A percentile compares a stretch with the other conserved stretches of the same genome.
Conservation (phyloP, 2,113 vertebrate species). For the Hydropotes inermis region DNA sequence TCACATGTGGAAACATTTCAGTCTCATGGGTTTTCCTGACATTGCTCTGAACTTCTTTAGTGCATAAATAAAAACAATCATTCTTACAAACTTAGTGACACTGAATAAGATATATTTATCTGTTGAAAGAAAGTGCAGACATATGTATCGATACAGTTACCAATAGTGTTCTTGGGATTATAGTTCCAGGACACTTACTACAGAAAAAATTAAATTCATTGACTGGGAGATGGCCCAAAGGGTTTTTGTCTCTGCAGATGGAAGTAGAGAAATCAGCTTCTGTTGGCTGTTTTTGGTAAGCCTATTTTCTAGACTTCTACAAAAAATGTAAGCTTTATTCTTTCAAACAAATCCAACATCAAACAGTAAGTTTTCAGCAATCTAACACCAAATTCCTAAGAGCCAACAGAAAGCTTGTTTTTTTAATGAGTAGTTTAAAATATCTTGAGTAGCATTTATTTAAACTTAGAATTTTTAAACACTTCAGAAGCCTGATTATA, state of each 20-base stretch:
- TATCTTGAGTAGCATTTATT: not conserved
- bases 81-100: not conserved
- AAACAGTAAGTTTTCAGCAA: not conserved
- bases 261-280: not conserved
- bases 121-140: not conserved
- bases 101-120: not conserved
- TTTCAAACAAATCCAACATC: not conserved
- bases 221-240: not conserved
- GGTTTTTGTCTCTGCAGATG: not conserved
- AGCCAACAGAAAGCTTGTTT: not conserved
- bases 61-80: slow-evolving; percentile 40
- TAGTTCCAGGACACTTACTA: not conserved
- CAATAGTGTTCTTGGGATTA: not conserved
- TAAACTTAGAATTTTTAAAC: not conserved
- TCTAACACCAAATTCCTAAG: not conserved
- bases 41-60: slow-evolving; percentile 22
- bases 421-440: slow-evolving; percentile 4
- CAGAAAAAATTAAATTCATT: not conserved
- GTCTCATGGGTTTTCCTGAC: not conserved
- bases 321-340: not conserved
- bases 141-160: not conserved
- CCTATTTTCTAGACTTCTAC: not conserved
- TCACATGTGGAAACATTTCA: not conserved
- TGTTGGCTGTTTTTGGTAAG: not conserved
- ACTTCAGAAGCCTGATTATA: not conserved